Conservation (phyloP, 1,140 invertebrate species). For the Popillia japonica region DNA sequence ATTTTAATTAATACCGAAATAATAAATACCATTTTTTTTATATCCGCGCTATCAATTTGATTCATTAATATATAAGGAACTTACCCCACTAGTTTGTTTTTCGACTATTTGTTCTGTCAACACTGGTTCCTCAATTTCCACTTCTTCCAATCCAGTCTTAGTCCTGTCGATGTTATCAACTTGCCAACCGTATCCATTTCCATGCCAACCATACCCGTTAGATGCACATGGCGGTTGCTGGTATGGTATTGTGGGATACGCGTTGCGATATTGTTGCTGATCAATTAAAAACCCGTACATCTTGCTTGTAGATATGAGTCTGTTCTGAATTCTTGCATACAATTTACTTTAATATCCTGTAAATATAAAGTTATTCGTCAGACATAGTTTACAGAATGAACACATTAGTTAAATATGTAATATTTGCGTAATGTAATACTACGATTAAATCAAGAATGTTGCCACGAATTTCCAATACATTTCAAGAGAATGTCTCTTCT, state of each 20-base stretch:
- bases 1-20: too few species aligned
- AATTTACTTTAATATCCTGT: neutral
- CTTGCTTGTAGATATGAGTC: neutral
- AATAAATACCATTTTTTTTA: too few species aligned
- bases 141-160: slow-evolving; percentile 47
- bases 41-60: too few species aligned
- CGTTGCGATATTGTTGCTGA: slow-evolving; percentile 55
- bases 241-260: slow-evolving; percentile 56
- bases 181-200: slow-evolving; percentile 59
- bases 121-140: slow-evolving; percentile 46
- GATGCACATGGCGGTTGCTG: slow-evolving; percentile 55
- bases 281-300: slow-evolving; percentile 39
- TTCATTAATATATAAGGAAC: slow-evolving; percentile 25
- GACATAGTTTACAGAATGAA: too few species aligned
- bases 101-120: slow-evolving; percentile 54
- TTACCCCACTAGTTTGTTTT: slow-evolving; percentile 54
- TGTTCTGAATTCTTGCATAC: neutral
- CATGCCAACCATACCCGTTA: slow-evolving; percentile 59
- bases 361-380: neutral
- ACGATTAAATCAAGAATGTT: too few species aligned
- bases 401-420: too few species aligned
- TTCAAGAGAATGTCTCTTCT: too few species aligned
- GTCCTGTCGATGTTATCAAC: slow-evolving; percentile 54
- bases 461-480: too few species aligned
- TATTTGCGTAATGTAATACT: too few species aligned